These are phyloP conservation scores for Amphiura filiformis DNA, from an alignment of 35 echinoderm and acorn worm species.

Conservation along the genomic window DNA sequence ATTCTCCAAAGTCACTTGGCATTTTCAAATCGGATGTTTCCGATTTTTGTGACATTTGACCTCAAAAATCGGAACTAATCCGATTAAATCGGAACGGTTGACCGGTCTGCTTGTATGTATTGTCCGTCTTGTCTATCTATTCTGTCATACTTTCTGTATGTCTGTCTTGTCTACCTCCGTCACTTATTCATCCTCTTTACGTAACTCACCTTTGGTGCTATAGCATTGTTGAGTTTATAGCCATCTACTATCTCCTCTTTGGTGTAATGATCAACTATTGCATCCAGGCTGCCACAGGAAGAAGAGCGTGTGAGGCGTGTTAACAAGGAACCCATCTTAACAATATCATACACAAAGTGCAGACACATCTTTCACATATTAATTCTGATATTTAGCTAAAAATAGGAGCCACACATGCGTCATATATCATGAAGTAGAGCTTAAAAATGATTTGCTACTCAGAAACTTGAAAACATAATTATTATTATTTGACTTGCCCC, in stretches of 20 bases:
- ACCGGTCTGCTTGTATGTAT: too few relatives aligned
- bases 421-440: neutral
- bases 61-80: too few relatives aligned
- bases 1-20: too few relatives aligned
- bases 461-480: neutral
- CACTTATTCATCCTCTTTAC: too few relatives aligned
- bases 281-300: conserved; percentile 72
- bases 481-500: too few relatives aligned
- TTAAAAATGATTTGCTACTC: neutral
- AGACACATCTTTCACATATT: neutral
- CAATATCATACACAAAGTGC: neutral
- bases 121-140: too few relatives aligned
- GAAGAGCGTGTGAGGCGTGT: neutral
- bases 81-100: too few relatives aligned
- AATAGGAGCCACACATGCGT: neutral
- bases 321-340: neutral
- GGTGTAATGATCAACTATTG: conserved; percentile 87
- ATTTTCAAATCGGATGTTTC: too few relatives aligned
- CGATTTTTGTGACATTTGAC: too few relatives aligned
- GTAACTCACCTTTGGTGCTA: conserved; percentile 63
- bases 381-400: neutral
- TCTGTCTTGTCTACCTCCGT: too few relatives aligned
- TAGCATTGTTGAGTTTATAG: conserved; percentile 51
- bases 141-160: too few relatives aligned
- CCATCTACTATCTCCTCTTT: conserved; percentile 93